Evolutionary conservation across 2,888 invertebrate species (phyloP).

Genomic region (Pandemis corylana): DNA sequence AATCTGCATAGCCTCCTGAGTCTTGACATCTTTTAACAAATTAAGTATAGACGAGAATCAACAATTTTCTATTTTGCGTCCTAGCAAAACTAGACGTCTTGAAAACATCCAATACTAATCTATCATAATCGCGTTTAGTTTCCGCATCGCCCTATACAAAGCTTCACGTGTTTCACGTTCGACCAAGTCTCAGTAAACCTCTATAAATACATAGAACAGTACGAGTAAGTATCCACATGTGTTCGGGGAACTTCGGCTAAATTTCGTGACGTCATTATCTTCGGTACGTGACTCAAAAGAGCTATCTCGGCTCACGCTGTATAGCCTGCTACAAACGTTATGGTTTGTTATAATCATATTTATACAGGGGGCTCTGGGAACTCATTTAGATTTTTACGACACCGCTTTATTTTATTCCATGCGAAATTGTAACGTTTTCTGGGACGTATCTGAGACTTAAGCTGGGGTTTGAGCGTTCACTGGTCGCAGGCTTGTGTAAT

Average conservation of each 20-base stretch:
- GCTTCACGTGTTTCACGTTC: background rate
- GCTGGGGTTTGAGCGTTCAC: conserved; percentile 15
- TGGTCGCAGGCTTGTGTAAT: background rate
- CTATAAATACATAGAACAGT: background rate
- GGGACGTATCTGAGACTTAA: background rate
- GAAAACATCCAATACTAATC: background rate
- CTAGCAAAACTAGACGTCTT: no score
- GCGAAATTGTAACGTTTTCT: background rate
- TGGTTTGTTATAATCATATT: conserved; percentile 38
- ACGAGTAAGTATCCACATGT: conserved; percentile 19
- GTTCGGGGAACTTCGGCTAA: conserved; percentile 29
- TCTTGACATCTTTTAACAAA: no score
- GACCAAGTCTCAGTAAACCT: background rate
- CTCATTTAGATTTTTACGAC: conserved; percentile 24
- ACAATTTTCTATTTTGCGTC: no score
- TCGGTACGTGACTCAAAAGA: conserved; percentile 59
- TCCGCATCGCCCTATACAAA: background rate
- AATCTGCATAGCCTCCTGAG: no score
- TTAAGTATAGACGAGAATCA: no score
- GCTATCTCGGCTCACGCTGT: conserved; percentile 47
- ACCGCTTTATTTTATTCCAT: conserved; percentile 12
- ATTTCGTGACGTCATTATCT: conserved; percentile 62
- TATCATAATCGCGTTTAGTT: background rate
- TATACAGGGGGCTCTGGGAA: conserved; percentile 19
- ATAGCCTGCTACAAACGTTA: conserved; percentile 44